Evolutionary conservation across 2,888 invertebrate species (phyloP).

Genomic region (Drosophila kuntzei): DNA sequence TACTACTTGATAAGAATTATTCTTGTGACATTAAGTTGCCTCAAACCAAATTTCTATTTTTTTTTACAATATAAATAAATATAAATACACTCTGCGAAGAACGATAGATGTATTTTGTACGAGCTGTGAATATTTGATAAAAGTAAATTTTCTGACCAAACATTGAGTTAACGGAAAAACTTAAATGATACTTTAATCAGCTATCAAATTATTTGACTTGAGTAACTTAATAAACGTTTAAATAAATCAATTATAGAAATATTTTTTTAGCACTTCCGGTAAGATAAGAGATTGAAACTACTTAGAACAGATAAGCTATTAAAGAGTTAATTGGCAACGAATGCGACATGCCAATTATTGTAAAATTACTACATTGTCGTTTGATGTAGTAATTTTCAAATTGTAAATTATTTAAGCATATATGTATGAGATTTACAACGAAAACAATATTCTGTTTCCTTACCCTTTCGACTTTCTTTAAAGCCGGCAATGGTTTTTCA

Average conservation of each 20-base stretch:
- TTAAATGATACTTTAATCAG: background rate
- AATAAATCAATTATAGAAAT: background rate
- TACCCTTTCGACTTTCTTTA: slow-evolving; percentile 98
- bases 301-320: background rate
- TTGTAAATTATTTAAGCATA: slow-evolving; percentile 4
- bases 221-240: background rate
- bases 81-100: background rate
- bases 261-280: background rate
- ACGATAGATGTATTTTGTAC: too few relatives aligned
- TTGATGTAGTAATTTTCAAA: background rate
- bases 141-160: background rate
- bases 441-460: slow-evolving; percentile 70
- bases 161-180: background rate
- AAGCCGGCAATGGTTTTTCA: slow-evolving; percentile 93
- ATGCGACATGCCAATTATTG: slow-evolving; percentile 9
- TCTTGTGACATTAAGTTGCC: background rate
- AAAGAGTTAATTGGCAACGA: background rate
- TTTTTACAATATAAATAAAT: background rate
- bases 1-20: background rate
- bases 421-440: background rate
- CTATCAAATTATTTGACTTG: background rate
- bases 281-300: background rate
- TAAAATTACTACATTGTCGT: slow-evolving; percentile 20
- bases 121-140: too few relatives aligned
- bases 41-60: background rate